Conservation (phyloP, 2,797 vertebrate genomes). For the Petrocephalus schoutedeni region DNA sequence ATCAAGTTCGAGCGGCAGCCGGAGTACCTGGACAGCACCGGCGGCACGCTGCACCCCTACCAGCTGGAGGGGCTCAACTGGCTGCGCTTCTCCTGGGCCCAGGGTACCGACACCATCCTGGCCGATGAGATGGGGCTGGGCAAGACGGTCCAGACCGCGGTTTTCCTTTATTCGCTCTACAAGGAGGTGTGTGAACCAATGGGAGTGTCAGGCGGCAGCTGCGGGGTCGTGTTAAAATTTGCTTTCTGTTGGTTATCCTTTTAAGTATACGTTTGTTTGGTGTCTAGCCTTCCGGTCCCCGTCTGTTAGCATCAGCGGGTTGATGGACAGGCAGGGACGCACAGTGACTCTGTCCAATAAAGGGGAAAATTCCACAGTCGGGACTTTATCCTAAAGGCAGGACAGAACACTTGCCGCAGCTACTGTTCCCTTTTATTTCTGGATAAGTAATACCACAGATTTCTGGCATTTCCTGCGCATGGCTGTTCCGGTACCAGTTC, state of each 20-base stretch:
- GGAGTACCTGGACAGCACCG: constrained; percentile 85
- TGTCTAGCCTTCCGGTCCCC: constrained; percentile 46
- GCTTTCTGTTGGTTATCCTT: neutral
- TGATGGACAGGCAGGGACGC: constrained; percentile 43
- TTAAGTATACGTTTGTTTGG: neutral
- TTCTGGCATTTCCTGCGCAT: neutral
- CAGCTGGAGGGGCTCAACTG: constrained; percentile 97
- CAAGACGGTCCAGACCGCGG: constrained; percentile 95
- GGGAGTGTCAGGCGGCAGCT: neutral
- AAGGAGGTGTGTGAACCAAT: constrained; percentile 75
- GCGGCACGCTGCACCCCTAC: constrained; percentile 90
- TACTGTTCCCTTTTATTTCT: neutral
- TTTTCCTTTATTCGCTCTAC: constrained; percentile 94
- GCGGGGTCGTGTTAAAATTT: neutral
- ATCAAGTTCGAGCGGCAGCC: constrained; percentile 96
- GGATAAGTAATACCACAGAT: neutral
- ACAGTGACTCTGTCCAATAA: constrained; percentile 48
- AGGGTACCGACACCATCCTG: constrained; percentile 95
- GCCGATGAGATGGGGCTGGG: constrained; percentile 98
- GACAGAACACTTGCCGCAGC: constrained; percentile 30
- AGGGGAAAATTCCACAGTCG: constrained; percentile 49
- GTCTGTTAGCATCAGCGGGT: constrained; percentile 37
- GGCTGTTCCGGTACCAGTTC: neutral
- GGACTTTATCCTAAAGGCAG: constrained; percentile 55
- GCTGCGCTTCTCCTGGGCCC: constrained; percentile 97